Evolutionary conservation across 2,797 vertebrate species (phyloP).

Genomic region (Halcyon leucocephala): DNA sequence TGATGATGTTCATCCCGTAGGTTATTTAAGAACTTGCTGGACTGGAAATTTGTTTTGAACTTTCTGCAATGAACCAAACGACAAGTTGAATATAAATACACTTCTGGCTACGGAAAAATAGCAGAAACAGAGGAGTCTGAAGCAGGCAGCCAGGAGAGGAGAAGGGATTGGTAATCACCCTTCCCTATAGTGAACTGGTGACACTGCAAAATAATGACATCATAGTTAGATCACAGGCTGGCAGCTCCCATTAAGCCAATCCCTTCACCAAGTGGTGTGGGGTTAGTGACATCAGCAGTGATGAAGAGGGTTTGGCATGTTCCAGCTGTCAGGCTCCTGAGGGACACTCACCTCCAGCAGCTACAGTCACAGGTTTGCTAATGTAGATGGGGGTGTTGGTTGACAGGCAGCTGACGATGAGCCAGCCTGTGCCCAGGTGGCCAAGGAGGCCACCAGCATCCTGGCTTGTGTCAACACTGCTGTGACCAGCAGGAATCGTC

Average conservation of each 20-base stretch:
- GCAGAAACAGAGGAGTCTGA: too few relatives aligned
- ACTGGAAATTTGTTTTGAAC: not conserved
- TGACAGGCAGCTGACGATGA: not conserved
- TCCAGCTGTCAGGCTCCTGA: not conserved
- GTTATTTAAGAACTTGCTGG: not conserved
- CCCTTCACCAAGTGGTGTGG: too few relatives aligned
- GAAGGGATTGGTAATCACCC: too few relatives aligned
- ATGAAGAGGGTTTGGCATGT: not conserved
- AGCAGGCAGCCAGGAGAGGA: too few relatives aligned
- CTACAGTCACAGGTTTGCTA: not conserved
- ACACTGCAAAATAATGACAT: too few relatives aligned
- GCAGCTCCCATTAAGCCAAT: not conserved
- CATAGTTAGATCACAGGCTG: not conserved
- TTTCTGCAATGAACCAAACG: not conserved
- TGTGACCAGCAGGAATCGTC: not conserved
- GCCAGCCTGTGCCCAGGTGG: not conserved
- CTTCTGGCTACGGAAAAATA: too few relatives aligned
- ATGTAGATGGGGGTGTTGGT: not conserved
- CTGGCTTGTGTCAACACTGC: not conserved
- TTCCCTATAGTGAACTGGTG: too few relatives aligned
- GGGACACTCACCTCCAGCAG: not conserved
- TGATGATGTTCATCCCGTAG: too few relatives aligned
- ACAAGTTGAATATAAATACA: not conserved
- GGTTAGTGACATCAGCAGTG: too few relatives aligned
- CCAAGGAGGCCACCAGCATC: not conserved